A percentile compares a stretch with the other conserved stretches of the same genome.
Conservation (phyloP, 2,113 vertebrate species). For the Nyctereutes procyonoides region DNA sequence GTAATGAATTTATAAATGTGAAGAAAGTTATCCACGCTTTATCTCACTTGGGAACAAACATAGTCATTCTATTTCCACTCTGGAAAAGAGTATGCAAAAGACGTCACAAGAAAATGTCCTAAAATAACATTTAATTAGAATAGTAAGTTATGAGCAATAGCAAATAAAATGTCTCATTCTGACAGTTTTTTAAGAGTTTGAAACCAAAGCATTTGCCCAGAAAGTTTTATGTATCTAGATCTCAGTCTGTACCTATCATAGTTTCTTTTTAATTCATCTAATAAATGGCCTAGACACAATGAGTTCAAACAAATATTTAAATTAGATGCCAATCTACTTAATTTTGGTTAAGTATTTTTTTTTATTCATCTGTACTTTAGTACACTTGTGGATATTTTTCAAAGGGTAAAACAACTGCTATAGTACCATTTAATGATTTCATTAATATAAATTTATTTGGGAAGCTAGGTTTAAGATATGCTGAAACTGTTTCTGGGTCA, state of each 20-base stretch:
- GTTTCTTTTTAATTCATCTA: background rate
- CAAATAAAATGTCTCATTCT: background rate
- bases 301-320: background rate
- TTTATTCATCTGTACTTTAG: too few relatives aligned
- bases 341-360: too few relatives aligned
- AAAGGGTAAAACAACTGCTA: too few relatives aligned
- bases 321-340: background rate
- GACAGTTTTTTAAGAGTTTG: background rate
- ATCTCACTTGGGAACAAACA: background rate
- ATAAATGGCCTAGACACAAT: background rate
- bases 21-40: background rate
- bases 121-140: background rate
- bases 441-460: too few relatives aligned
- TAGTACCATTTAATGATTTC: too few relatives aligned
- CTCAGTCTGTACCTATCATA: background rate
- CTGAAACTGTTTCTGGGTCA: too few relatives aligned
- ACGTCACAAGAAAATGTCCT: background rate
- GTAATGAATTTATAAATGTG: background rate
- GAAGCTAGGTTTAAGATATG: too few relatives aligned
- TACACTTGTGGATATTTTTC: too few relatives aligned
- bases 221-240: background rate
- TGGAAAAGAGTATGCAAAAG: background rate
- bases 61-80: background rate
- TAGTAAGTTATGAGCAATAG: background rate
- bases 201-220: background rate